Evolutionary conservation across 2,113 vertebrate genomes (phyloP), one percentile per base, ranked within the genome.

Genomic region (Pandion haliaetus): DNA sequence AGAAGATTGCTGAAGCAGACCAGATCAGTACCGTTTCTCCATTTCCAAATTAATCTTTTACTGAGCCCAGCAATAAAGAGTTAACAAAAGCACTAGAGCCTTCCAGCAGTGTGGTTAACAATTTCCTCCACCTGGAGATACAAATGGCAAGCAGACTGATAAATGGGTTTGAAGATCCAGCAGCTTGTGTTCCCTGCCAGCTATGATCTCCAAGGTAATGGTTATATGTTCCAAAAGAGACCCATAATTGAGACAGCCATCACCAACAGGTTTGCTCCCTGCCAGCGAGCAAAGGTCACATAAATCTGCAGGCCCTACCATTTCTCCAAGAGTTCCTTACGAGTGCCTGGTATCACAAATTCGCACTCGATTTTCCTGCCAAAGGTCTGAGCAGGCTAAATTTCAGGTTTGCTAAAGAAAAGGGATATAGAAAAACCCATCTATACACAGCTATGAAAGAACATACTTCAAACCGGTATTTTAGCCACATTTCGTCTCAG

Each of bases 381-480:
- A 14, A 20, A 67, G 52, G 59, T 17, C 77, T 5, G 25, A 24
- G 44, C 28, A 15, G 82, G 63, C 38, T 47, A 9, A 25, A 36
- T 38, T 36, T 28, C 21, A 11, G 36, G 28, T n/a, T n/a, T 25
- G 44, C n/a, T 20, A 12, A 12, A 10, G n/a, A 36, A 26, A 44
- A 70, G 55, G 44, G 55, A 28, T 13, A 29, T 54, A 54, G 52
- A 29, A 54, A 31, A 54, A 54, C 28, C 17, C 28, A 54, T 54
- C 52, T 54, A 54, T 29, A 28, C 29, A 54, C 28, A 54, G 52
- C 52, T 31, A 54, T 31, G 19, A 34, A 28, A 31, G 29, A 8
- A 38, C 3, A 1, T 1, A 4, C 14, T 31, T 58, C 42, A 17
- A 19, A 18, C 4, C 0, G 0, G 29, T 10, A 5, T 65, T 59